These are phyloP conservation scores for Heliconius charithonia DNA, from an alignment of 2,888 invertebrate genomes.

Conservation along the genomic window DNA sequence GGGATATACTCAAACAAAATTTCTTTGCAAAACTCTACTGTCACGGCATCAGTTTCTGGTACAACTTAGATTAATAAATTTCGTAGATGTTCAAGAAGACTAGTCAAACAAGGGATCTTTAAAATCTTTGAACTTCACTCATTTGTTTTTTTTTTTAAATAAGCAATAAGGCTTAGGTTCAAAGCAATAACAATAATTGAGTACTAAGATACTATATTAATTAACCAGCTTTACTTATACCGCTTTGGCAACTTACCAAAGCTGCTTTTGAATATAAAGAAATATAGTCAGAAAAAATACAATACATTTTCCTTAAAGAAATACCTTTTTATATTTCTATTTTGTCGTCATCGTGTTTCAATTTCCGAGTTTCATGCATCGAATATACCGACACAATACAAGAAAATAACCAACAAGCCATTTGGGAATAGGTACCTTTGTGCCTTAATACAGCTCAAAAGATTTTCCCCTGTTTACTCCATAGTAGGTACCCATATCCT, in stretches of 20 bases:
- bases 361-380: constrained; percentile 64
- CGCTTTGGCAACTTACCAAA: background rate
- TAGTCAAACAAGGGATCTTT: constrained; percentile 58
- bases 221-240: background rate
- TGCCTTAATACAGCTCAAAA: constrained; percentile 78
- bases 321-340: constrained; percentile 45
- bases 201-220: background rate
- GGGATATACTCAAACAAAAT: constrained; percentile 64
- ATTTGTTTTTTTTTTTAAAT: background rate
- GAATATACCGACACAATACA: constrained; percentile 65
- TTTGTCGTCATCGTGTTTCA: constrained; percentile 66
- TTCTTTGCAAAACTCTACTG: constrained; percentile 72
- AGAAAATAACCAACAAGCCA: constrained; percentile 72
- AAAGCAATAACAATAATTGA: background rate
- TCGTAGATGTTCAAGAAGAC: constrained; percentile 66
- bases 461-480: constrained; percentile 77
- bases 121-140: constrained; percentile 1
- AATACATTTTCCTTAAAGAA: constrained; percentile 17
- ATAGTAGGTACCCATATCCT: constrained; percentile 64
- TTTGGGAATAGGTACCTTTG: constrained; percentile 73
- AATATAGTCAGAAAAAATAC: background rate
- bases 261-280: background rate
- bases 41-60: constrained; percentile 71
- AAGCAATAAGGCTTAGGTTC: background rate
- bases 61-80: constrained; percentile 76